A percentile compares a stretch with the other conserved stretches of the same genome.
phyloP scores from a whole-genome alignment of 2,888 invertebrate genomes.

The Morpho helenor region DNA sequence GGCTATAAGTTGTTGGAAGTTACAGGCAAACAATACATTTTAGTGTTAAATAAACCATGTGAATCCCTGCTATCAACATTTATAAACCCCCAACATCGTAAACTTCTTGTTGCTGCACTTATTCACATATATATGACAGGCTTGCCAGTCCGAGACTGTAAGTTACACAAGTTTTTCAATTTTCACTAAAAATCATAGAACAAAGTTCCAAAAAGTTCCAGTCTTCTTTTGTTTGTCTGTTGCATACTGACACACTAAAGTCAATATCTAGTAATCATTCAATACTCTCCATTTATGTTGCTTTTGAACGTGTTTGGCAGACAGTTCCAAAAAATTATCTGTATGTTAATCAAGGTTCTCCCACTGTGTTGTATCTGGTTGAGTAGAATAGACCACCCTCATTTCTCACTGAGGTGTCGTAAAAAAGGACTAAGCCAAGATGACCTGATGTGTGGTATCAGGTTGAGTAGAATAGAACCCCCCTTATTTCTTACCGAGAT shows the following conservation, averaged over 20 bases:
- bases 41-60: conserved; percentile 44
- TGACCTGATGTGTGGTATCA: too few relatives aligned
- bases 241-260: not conserved
- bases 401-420: too few relatives aligned
- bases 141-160: conserved; percentile 71
- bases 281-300: not conserved
- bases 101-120: conserved; percentile 62
- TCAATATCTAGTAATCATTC: not conserved
- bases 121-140: conserved; percentile 77
- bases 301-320: too few relatives aligned
- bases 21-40: conserved; percentile 49
- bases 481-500: too few relatives aligned
- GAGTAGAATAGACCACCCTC: too few relatives aligned
- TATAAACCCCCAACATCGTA: conserved; percentile 43
- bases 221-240: not conserved
- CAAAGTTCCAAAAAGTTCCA: not conserved
- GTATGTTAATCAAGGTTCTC: too few relatives aligned
- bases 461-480: too few relatives aligned
- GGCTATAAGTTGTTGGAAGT: conserved; percentile 69
- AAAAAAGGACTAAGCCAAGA: too few relatives aligned
- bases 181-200: not conserved
- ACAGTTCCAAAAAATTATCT: too few relatives aligned
- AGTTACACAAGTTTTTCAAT: not conserved
- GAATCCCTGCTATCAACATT: conserved; percentile 41
- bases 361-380: too few relatives aligned